Percentiles rank a stretch among this genome's conserved stretches.
phyloP scores from a whole-genome alignment of 2,888 invertebrate species.

The Acronicta psi region DNA sequence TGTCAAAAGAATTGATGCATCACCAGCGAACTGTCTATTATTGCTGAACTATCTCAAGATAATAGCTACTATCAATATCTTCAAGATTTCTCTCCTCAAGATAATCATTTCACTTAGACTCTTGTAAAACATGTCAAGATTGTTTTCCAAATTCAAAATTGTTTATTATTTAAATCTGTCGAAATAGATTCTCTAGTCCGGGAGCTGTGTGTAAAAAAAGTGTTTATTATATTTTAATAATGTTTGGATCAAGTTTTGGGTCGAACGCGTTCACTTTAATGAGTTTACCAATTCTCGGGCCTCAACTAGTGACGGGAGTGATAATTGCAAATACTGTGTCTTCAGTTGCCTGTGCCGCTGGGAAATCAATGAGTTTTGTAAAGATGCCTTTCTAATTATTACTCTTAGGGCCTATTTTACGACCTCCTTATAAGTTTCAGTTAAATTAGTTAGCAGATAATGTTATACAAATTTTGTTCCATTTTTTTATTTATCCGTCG shows the following conservation, averaged over 20 bases:
- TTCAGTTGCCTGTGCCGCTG: slow-evolving; percentile 51
- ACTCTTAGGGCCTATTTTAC: too few relatives aligned
- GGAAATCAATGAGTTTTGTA: slow-evolving; percentile 28
- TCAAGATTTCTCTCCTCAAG: slow-evolving; percentile 39
- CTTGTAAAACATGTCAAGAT: slow-evolving; percentile 39
- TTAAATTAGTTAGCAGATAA: too few relatives aligned
- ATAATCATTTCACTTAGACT: slow-evolving; percentile 28
- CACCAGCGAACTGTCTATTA: slow-evolving; percentile 12
- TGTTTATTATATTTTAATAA: slow-evolving; percentile 27
- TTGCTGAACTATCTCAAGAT: slow-evolving; percentile 30
- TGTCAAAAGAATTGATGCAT: slow-evolving; percentile 20
- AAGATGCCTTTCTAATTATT: not conserved
- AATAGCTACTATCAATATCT: slow-evolving; percentile 25
- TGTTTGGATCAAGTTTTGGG: slow-evolving; percentile 63
- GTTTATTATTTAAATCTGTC: slow-evolving; percentile 6
- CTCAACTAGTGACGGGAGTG: slow-evolving; percentile 61
- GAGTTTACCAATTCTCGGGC: slow-evolving; percentile 65
- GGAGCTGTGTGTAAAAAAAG: not conserved
- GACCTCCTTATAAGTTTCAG: too few relatives aligned
- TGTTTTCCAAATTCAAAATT: slow-evolving; percentile 17
- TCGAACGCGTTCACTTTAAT: slow-evolving; percentile 58
- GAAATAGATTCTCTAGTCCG: too few relatives aligned
- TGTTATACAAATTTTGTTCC: too few relatives aligned
- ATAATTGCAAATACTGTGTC: slow-evolving; percentile 56
- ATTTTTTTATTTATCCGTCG: too few relatives aligned